Conservation (phyloP, 2,888 invertebrate species). For the Caenorhabditis imperialis region DNA sequence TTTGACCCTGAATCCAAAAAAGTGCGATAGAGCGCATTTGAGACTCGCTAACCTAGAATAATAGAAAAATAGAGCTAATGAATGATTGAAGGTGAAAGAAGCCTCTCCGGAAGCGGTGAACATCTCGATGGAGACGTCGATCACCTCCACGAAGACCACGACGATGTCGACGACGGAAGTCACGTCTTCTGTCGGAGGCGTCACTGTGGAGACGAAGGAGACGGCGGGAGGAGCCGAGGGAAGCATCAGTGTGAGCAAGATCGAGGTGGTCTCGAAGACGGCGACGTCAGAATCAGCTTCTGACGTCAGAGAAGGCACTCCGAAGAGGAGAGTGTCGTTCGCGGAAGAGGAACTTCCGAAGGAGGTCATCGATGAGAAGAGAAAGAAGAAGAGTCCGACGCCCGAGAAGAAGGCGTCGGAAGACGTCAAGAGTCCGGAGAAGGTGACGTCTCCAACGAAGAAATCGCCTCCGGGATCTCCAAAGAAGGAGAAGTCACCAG, state of each 20-base stretch:
- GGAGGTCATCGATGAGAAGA: conserved; percentile 36
- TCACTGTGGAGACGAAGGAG: conserved; percentile 38
- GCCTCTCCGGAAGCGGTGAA: conserved; percentile 31
- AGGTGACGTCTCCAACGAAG: conserved; percentile 8
- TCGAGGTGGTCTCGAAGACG: conserved; percentile 52
- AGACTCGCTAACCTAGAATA: no score
- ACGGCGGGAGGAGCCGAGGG: conserved; percentile 21
- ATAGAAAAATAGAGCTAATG: no score
- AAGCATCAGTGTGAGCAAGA: conserved; percentile 41
- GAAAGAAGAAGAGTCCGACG: conserved; percentile 32
- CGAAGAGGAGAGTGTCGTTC: conserved; percentile 50
- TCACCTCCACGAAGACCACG: conserved; percentile 41
- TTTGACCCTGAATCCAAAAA: no score
- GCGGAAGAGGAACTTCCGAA: conserved; percentile 43
- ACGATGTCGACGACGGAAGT: conserved; percentile 39
- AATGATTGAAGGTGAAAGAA: conserved; percentile 39
- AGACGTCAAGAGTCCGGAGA: not conserved
- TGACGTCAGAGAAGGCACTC: conserved; percentile 27
- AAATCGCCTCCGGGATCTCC: no score
- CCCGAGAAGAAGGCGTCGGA: conserved; percentile 24
- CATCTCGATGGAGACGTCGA: conserved; percentile 42
- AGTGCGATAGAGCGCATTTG: no score
- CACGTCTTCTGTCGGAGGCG: conserved; percentile 39
- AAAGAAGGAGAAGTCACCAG: conserved; percentile 6
- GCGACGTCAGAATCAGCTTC: conserved; percentile 43